A percentile compares a stretch with the other conserved stretches of the same genome.
These are phyloP conservation scores for Drosophila austrosaltans DNA, from an alignment of 2,888 invertebrate species.

Conservation along the genomic window DNA sequence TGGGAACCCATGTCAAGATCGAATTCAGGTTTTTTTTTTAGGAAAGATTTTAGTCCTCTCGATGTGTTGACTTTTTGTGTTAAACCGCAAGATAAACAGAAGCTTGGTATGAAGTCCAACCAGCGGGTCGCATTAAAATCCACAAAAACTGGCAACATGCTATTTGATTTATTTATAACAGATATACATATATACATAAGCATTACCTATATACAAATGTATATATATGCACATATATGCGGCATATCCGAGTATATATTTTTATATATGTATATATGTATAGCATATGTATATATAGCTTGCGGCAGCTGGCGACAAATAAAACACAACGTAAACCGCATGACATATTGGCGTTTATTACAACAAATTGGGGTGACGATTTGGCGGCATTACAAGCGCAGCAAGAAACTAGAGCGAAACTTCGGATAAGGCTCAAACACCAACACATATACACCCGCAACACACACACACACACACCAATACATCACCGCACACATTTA, in stretches of 20 bases:
- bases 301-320: conserved; percentile 41
- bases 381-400: conserved; percentile 66
- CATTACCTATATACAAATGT: conserved; percentile 13
- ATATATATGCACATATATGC: background rate
- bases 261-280: conserved; percentile 1
- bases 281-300: conserved; percentile 1
- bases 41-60: background rate
- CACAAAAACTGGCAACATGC: conserved; percentile 57
- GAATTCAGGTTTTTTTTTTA: conserved; percentile 4
- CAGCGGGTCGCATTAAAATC: conserved; percentile 60
- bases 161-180: conserved; percentile 71
- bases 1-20: conserved; percentile 18
- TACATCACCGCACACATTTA: conserved; percentile 22
- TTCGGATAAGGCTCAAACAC: conserved; percentile 56
- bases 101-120: conserved; percentile 22
- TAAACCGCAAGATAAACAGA: conserved; percentile 65
- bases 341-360: conserved; percentile 80
- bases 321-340: conserved; percentile 66
- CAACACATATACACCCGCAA: conserved; percentile 12
- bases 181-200: conserved; percentile 48
- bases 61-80: background rate
- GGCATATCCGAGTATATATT: conserved; percentile 17
- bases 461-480: conserved; percentile 20
- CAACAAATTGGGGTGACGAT: conserved; percentile 79
- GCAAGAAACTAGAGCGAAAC: conserved; percentile 55